Evolutionary conservation across 2,888 invertebrate genomes (phyloP), one percentile per base, ranked within the genome.

Genomic region (Lysandra coridon): DNA sequence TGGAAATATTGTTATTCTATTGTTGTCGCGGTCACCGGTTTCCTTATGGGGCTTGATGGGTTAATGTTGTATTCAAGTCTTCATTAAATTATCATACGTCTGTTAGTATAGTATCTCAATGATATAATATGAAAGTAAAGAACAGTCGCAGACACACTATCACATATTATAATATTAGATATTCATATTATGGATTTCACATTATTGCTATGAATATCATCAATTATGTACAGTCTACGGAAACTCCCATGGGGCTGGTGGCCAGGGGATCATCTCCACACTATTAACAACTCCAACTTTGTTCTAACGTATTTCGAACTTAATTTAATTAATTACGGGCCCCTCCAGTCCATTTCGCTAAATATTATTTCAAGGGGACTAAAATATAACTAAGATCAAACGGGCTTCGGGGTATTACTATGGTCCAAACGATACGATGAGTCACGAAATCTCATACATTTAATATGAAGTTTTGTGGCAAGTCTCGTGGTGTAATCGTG

Each of bases 311-410:
- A 92, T 92, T 90, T 91, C 85, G 89, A 91, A 92, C 92, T 92
- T 93, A 93, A 94, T 93, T 93, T 90, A 94, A 93, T 94, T 93
- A 93, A 93, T 94, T 93, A 93, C 86, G 85, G 84, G 86, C 90
- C 92, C 89, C 85, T 80, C 84, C 85, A 89, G 87, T 91, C 89
- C 91, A 92, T 92, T 92, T 90, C 86, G 88, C 88, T 89, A 90
- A 93, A 92, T 92, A 93, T 90, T 92, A 92, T 92, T 92, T 89
- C 86, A 87, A 89, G 87, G 88, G 89, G 88, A 84, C 87, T 82
- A 84, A 86, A 64, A 23, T 23, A 23, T 79, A 76, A 75, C 62
- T 83, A 84, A 91, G 92, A 93, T 93, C 92, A 92, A 93, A 92
- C 86, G 87, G 83, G 85, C 82, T 82, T 81, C 81, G 82, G 83